Conservation (phyloP, 2,888 invertebrate species). For the Tetropium fuscum region DNA sequence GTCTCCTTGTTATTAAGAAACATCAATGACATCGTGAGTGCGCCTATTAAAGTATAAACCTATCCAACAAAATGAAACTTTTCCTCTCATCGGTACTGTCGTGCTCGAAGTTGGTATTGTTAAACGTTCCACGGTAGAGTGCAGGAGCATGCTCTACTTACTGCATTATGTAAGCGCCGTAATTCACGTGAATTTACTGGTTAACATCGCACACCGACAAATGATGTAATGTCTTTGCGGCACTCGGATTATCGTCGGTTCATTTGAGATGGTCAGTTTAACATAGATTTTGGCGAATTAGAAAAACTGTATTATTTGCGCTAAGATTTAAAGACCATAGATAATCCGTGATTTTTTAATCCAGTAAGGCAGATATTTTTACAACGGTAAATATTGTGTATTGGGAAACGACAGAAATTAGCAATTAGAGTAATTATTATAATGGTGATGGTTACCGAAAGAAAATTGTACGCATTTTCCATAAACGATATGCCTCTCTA, state of each 20-base stretch:
- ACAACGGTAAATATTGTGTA: constrained; percentile 1
- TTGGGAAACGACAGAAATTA: constrained; percentile 30
- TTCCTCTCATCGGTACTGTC: constrained; percentile 15
- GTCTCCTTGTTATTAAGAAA: neutral
- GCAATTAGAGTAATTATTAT: constrained; percentile 17
- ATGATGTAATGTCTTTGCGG: constrained; percentile 37
- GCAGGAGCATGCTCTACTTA: constrained; percentile 64
- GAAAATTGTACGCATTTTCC: too few relatives aligned
- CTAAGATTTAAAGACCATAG: constrained; percentile 20
- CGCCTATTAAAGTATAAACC: constrained; percentile 6
- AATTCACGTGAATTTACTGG: constrained; percentile 64
- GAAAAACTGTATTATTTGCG: constrained; percentile 25
- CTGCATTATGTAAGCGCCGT: constrained; percentile 61
- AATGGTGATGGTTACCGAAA: constrained; percentile 26
- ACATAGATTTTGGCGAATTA: constrained; percentile 31
- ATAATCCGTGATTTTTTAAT: constrained; percentile 8
- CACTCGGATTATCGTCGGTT: constrained; percentile 37
- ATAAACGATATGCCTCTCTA: too few relatives aligned
- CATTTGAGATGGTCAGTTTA: constrained; percentile 40
- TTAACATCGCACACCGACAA: constrained; percentile 58
- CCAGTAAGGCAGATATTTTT: constrained; percentile 2
- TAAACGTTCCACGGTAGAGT: constrained; percentile 58
- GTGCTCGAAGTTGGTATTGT: constrained; percentile 40
- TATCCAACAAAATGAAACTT: constrained; percentile 3
- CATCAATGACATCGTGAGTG: too few relatives aligned